Base-by-base conservation (phyloP, 37 sponge, comb jelly and placozoan species). In the Ianthella basta region DNA sequence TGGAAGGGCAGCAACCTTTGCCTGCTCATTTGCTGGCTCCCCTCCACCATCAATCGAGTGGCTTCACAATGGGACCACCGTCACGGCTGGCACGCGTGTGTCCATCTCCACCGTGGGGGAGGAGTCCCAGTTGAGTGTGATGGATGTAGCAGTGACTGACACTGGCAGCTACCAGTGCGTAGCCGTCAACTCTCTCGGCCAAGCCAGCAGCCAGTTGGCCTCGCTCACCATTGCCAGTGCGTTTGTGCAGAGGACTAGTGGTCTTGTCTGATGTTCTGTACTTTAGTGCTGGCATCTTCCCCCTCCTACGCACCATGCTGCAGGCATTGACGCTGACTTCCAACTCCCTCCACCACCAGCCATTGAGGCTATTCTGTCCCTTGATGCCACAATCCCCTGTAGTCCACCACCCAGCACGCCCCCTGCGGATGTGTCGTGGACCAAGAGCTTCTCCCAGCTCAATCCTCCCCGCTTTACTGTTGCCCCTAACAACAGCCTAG, bases 381-480 rank as follows among this genome's bases (percentile, higher is more conserved):
- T 18, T 21, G 50, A 14, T 37, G 60, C 40, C 14, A 4, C 38
- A 10, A 39, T 89, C 4, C 34, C 80, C 53, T 92, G 93, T 56
- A 18, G 24, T 41, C 85, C 93, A 24, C 93, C 93, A n/a, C 40
- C 55, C 24, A 92, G 93, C 56, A 18, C 80, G 1, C 93, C 93
- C 14, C 82, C 90, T 1, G 90, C 93, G 0, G 54, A 38, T 21
- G 78, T 92, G 81, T 34, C 63, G n/a, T 92, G 93, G 93, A 77
- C 82, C 15, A 77, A 73, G 38, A 57, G 86, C 36, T 59, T 60
- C 81, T 59, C 27, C 21, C 61, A 60, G 25, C 33, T 80, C 20
- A 15, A 29, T 24, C 60, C 35, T 34, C 36, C 59, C 1, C 33
- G 81, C 18, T 80, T 80, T 29, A 35, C 55, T 0, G 60, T 59